phyloP scores from a whole-genome alignment of 2,888 invertebrate species.

The Sclerodermus sp. region DNA sequence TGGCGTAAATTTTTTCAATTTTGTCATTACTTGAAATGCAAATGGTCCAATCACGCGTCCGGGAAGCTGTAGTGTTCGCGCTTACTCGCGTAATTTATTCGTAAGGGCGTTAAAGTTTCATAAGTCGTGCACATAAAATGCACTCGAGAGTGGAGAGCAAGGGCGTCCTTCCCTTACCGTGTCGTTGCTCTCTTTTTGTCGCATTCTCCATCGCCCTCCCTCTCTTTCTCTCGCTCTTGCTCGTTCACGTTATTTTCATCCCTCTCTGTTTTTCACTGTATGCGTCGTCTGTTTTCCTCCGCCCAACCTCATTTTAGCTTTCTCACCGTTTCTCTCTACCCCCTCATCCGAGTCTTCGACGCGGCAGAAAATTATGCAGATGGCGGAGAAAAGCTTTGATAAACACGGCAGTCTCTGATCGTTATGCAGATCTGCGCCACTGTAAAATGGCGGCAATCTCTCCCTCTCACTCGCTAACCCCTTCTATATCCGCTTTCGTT shows the following conservation, averaged over 20 bases:
- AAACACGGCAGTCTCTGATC: slow-evolving; percentile 58
- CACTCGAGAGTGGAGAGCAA: slow-evolving; percentile 35
- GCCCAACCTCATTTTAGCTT: background rate
- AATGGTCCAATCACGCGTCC: slow-evolving; percentile 34
- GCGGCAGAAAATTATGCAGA: slow-evolving; percentile 57
- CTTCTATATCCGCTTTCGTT: slow-evolving; percentile 12
- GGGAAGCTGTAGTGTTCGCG: slow-evolving; percentile 24
- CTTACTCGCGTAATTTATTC: slow-evolving; percentile 43
- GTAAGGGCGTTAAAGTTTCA: slow-evolving; percentile 48
- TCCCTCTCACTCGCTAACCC: slow-evolving; percentile 40
- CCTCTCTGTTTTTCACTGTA: slow-evolving; percentile 10
- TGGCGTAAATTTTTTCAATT: background rate
- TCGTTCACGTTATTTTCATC: background rate
- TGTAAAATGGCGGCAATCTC: slow-evolving; percentile 58
- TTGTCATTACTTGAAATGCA: slow-evolving; percentile 24
- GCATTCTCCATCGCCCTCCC: background rate
- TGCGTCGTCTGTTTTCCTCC: background rate
- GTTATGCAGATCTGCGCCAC: slow-evolving; percentile 56
- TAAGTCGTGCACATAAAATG: slow-evolving; percentile 50
- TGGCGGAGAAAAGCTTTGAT: slow-evolving; percentile 59
- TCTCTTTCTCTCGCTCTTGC: background rate
- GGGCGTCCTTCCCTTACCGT: slow-evolving; percentile 18
- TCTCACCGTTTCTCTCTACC: background rate
- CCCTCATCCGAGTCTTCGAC: slow-evolving; percentile 22
- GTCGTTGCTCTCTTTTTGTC: background rate